phyloP scores from a whole-genome alignment of 2,888 invertebrate genomes.

The Ophioninae sp. region DNA sequence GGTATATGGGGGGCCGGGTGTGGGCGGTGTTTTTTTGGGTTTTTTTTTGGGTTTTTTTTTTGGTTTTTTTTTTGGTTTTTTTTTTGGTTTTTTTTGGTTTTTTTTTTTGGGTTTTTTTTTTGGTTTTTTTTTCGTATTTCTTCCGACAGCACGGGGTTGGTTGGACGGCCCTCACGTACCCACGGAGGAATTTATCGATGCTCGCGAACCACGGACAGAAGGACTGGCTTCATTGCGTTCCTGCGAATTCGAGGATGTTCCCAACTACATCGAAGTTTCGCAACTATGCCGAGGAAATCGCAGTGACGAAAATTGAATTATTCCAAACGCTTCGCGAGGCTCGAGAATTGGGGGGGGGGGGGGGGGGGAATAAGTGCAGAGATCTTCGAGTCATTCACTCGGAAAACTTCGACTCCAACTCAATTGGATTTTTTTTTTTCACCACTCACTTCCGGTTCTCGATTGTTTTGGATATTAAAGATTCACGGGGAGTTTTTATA shows the following conservation, averaged over 20 bases:
- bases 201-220: conserved; percentile 24
- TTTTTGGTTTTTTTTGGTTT: conserved; percentile 6
- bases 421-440: not conserved
- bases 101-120: too few relatives aligned
- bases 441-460: not conserved
- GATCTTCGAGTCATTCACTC: not conserved
- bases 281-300: not conserved
- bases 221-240: conserved; percentile 8
- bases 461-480: not conserved
- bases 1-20: too few relatives aligned
- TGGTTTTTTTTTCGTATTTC: not conserved
- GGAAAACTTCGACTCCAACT: not conserved
- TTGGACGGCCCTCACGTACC: not conserved
- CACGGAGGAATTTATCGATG: conserved; percentile 47
- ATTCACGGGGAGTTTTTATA: too few relatives aligned
- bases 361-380: not conserved
- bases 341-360: not conserved
- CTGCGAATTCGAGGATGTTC: not conserved
- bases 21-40: too few relatives aligned
- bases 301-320: not conserved
- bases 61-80: too few relatives aligned
- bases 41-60: too few relatives aligned
- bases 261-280: not conserved
- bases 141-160: not conserved
- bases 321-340: not conserved